phyloP scores from a whole-genome alignment of 37 sponge, comb jelly and placozoan species.

The Beroe ovata region DNA sequence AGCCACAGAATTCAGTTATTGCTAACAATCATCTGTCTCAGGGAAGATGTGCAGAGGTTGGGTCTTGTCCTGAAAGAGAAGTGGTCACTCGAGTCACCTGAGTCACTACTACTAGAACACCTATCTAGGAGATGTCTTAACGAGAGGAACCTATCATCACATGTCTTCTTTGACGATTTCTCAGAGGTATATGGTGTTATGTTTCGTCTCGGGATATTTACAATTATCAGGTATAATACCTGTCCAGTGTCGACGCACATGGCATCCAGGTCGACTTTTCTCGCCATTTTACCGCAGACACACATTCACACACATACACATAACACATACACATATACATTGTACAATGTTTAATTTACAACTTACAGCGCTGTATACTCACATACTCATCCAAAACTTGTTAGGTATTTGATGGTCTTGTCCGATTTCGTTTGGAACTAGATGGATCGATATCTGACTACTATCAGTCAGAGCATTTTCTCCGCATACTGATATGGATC shows the following conservation, averaged over 20 bases:
- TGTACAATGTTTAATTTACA: no score
- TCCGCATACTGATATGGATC: conserved; percentile 48
- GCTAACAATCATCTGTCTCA: no score
- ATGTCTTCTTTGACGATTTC: conserved; percentile 24
- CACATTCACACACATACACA: no score
- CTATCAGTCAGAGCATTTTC: conserved; percentile 50
- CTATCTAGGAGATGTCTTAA: conserved; percentile 39
- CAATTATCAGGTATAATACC: background rate
- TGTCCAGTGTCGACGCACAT: conserved; percentile 27
- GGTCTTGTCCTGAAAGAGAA: conserved; percentile 12
- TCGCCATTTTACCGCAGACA: no score
- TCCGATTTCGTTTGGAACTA: background rate
- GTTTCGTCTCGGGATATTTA: background rate
- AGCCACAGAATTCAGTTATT: no score
- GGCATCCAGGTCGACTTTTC: no score
- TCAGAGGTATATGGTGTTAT: conserved; percentile 29
- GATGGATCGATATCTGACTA: background rate
- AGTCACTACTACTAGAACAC: conserved; percentile 1
- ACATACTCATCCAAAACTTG: background rate
- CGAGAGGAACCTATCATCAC: conserved; percentile 16
- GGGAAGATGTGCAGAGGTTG: conserved; percentile 7
- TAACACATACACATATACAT: no score
- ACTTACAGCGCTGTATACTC: no score
- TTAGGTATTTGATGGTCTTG: conserved; percentile 46
- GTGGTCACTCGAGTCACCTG: conserved; percentile 23